A percentile compares a stretch with the other conserved stretches of the same genome.
phyloP scores from a whole-genome alignment of 2,797 vertebrate genomes.

The Malacoraja senta region DNA sequence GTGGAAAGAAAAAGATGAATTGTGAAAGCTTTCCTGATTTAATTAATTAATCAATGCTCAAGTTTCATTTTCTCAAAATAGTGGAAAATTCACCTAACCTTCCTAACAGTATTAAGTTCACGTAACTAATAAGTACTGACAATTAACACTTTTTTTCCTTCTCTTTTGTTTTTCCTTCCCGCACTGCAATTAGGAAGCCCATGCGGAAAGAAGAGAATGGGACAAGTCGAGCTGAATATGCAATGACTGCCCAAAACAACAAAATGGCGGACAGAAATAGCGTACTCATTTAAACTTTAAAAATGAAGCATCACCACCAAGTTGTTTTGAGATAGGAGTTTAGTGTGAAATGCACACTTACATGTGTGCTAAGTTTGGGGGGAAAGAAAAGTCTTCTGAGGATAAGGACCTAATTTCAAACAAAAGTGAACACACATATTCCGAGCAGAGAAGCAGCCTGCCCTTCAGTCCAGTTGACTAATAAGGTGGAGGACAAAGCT shows the following conservation, averaged over 20 bases:
- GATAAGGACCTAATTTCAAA: conserved; percentile 54
- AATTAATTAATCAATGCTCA: neutral
- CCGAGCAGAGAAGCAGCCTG: conserved; percentile 48
- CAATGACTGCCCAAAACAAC: conserved; percentile 85
- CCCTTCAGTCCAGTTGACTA: conserved; percentile 45
- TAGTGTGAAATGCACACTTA: conserved; percentile 4
- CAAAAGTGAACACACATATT: conserved; percentile 47
- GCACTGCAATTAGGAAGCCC: conserved; percentile 72
- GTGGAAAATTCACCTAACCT: no score
- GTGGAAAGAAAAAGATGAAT: neutral
- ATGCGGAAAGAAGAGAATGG: conserved; percentile 88
- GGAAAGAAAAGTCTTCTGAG: conserved; percentile 39
- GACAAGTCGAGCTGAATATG: conserved; percentile 79
- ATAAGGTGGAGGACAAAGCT: conserved; percentile 45
- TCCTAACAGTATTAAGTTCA: neutral
- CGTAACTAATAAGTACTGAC: neutral
- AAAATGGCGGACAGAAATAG: conserved; percentile 75
- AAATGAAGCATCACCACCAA: neutral
- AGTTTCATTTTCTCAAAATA: neutral
- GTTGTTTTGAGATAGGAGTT: neutral
- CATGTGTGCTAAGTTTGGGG: conserved; percentile 49
- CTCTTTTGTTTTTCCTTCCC: conserved; percentile 40
- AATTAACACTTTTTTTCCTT: conserved; percentile 48
- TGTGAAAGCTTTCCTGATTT: neutral
- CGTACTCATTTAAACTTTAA: conserved; percentile 66